These are phyloP conservation scores for Sebastes miniatus DNA, from an alignment of 2,797 vertebrate genomes.

Conservation along the genomic window DNA sequence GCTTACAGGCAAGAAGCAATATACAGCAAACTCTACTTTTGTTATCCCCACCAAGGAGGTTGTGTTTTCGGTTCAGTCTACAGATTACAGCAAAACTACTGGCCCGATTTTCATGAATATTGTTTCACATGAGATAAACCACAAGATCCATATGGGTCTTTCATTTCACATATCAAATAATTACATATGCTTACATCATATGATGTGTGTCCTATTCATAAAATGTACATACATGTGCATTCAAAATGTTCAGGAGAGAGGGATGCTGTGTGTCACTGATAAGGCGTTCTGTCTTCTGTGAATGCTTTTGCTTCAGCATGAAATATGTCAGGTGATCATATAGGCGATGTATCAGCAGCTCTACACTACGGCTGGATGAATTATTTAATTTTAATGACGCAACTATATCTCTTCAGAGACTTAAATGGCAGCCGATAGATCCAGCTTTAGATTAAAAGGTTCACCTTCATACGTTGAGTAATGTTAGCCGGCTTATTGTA, in stretches of 20 bases:
- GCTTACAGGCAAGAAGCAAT: background rate
- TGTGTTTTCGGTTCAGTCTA: background rate
- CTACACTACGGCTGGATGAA: background rate
- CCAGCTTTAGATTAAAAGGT: background rate
- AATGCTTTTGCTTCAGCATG: background rate
- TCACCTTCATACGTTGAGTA: constrained; percentile 8
- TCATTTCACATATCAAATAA: background rate
- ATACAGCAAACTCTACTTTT: background rate
- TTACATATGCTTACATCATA: background rate
- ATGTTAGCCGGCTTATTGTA: background rate
- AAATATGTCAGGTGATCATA: background rate
- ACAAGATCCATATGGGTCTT: background rate
- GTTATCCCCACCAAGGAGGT: background rate
- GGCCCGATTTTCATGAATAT: background rate
- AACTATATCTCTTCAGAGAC: background rate
- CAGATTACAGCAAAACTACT: background rate
- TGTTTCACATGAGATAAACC: background rate
- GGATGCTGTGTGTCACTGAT: background rate
- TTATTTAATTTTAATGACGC: constrained; percentile 17
- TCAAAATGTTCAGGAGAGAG: background rate
- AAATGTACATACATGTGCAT: background rate
- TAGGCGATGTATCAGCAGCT: background rate
- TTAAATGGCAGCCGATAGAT: constrained; percentile 8
- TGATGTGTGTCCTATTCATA: background rate
- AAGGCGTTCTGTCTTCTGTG: background rate